Evolutionary conservation across 2,113 vertebrate genomes (phyloP).

Genomic region (Prunella himalayana): DNA sequence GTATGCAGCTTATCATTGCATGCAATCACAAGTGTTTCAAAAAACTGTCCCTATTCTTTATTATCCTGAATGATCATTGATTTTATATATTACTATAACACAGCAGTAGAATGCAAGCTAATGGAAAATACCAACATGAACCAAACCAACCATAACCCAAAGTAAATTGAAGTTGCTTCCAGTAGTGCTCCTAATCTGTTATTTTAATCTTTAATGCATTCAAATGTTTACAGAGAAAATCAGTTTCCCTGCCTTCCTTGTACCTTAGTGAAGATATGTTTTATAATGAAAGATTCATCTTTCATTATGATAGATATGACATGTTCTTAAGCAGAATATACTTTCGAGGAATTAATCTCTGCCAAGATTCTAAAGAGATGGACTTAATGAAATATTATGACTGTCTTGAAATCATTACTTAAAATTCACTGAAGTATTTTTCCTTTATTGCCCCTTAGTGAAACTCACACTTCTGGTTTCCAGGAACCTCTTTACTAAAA

Average conservation of each 20-base stretch:
- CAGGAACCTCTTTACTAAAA: neutral
- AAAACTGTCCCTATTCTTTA: neutral
- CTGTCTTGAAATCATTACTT: neutral
- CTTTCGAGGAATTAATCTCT: constrained; percentile 22
- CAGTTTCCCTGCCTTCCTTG: neutral
- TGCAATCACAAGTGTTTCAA: neutral
- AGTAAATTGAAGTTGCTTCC: constrained; percentile 20
- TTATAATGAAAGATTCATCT: neutral
- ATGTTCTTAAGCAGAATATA: constrained; percentile 14
- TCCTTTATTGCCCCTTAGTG: neutral
- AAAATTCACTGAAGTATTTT: neutral
- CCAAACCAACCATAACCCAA: neutral
- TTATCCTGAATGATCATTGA: neutral
- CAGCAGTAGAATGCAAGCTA: neutral
- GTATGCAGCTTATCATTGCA: neutral
- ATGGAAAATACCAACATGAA: neutral
- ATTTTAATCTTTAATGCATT: constrained; percentile 24
- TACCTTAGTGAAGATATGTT: constrained; percentile 37
- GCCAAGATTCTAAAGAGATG: neutral
- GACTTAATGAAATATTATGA: neutral
- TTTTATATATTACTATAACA: neutral
- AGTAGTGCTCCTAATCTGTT: neutral
- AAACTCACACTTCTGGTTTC: neutral
- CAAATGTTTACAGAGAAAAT: constrained; percentile 14
- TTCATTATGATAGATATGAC: neutral